Percentiles rank a stretch among this genome's conserved stretches.
phyloP scores from a whole-genome alignment of 2,888 invertebrate species.

The Drosophila imparisetae region DNA sequence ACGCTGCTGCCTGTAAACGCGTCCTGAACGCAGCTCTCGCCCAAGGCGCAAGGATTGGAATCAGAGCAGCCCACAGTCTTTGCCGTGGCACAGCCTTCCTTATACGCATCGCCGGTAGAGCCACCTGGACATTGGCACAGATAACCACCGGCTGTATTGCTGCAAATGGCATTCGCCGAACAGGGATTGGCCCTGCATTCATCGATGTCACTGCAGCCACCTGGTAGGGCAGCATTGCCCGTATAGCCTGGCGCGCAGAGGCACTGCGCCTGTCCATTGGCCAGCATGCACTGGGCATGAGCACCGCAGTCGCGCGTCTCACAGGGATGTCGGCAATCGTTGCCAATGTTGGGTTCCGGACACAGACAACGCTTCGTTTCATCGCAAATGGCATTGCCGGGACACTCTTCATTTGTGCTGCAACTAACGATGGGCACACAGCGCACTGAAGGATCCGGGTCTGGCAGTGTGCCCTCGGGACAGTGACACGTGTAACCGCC shows the following conservation, averaged over 20 bases:
- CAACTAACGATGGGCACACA: slow-evolving; percentile 94
- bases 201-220: slow-evolving; percentile 94
- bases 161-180: slow-evolving; percentile 93
- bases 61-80: slow-evolving; percentile 89
- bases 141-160: slow-evolving; percentile 94
- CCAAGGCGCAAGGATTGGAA: slow-evolving; percentile 91
- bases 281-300: slow-evolving; percentile 94
- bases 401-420: slow-evolving; percentile 90
- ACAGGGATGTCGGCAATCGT: slow-evolving; percentile 97
- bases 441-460: slow-evolving; percentile 92
- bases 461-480: slow-evolving; percentile 92
- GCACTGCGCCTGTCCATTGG: slow-evolving; percentile 93
- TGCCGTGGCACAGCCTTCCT: slow-evolving; percentile 90
- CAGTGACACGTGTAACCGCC: slow-evolving; percentile 92
- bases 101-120: slow-evolving; percentile 92
- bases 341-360: slow-evolving; percentile 95
- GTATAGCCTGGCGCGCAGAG: slow-evolving; percentile 93
- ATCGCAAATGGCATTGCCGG: slow-evolving; percentile 95
- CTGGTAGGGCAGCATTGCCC: slow-evolving; percentile 86
- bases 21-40: slow-evolving; percentile 94
- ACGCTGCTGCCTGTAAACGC: slow-evolving; percentile 91
- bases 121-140: slow-evolving; percentile 95
- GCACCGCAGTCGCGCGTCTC: slow-evolving; percentile 93
- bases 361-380: slow-evolving; percentile 91
- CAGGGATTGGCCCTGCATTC: slow-evolving; percentile 94